A percentile compares a stretch with the other conserved stretches of the same genome.
These are phyloP conservation scores for Phrynosoma blainvillii DNA, from an alignment of 2,113 vertebrate species.

Conservation along the genomic window DNA sequence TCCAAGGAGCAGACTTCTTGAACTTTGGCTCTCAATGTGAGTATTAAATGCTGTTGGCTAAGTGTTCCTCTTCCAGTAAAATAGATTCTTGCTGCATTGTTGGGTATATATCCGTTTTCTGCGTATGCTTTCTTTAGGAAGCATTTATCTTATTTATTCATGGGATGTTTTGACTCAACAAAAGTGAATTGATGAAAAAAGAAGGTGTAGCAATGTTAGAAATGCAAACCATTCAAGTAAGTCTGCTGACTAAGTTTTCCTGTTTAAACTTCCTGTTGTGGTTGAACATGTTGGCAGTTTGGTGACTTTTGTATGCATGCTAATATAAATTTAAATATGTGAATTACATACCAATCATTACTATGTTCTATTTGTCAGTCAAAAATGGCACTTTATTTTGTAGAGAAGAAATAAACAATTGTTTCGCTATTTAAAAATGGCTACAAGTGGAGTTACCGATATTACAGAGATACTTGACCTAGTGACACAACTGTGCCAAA, in stretches of 20 bases:
- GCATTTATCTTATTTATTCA: constrained; percentile 11
- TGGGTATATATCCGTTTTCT: not conserved
- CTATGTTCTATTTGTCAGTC: not conserved
- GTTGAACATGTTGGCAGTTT: not conserved
- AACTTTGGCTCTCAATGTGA: constrained; percentile 4
- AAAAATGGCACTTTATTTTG: not conserved
- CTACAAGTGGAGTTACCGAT: not conserved
- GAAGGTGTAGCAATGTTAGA: not conserved
- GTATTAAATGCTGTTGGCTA: not conserved
- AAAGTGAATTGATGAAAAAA: not conserved
- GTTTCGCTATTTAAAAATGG: no score
- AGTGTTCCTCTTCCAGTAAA: not conserved
- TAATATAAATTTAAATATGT: rapidly evolving
- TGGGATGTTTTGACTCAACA: not conserved
- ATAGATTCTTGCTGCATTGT: constrained; percentile 8
- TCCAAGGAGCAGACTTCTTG: constrained; percentile 11
- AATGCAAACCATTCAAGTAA: not conserved
- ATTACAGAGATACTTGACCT: not conserved
- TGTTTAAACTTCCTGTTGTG: constrained; percentile 21
- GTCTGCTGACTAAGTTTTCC: constrained; percentile 31
- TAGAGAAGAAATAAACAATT: not conserved
- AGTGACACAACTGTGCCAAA: not conserved
- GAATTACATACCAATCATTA: not conserved
- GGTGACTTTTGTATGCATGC: not conserved
- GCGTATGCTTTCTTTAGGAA: not conserved